Conservation (phyloP, 2,797 vertebrate species). For the Gila robusta region DNA sequence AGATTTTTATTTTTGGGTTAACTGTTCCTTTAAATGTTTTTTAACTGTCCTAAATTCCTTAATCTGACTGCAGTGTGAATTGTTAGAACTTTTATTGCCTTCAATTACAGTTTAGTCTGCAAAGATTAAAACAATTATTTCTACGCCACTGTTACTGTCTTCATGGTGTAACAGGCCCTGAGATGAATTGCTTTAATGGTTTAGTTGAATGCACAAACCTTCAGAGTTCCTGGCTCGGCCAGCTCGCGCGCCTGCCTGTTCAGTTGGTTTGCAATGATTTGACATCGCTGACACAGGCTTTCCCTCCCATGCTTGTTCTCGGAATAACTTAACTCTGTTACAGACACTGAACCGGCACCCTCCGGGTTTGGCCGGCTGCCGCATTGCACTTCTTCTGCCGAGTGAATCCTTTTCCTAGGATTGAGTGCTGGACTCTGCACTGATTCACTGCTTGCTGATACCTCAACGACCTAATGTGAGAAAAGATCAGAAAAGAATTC, state of each 20-base stretch:
- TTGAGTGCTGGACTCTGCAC: constrained; percentile 72
- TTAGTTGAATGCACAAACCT: constrained; percentile 69
- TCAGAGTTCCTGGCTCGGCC: constrained; percentile 73
- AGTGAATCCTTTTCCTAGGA: constrained; percentile 81
- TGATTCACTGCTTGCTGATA: constrained; percentile 70
- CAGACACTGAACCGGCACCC: constrained; percentile 81
- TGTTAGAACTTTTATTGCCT: neutral
- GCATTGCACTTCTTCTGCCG: constrained; percentile 76
- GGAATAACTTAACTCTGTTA: constrained; percentile 71
- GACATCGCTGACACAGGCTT: constrained; percentile 86
- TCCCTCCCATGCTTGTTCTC: constrained; percentile 69
- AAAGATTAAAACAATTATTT: neutral
- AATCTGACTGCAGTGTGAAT: neutral
- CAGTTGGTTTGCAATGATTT: constrained; percentile 85
- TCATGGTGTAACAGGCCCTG: constrained; percentile 6
- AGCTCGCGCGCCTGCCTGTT: constrained; percentile 85
- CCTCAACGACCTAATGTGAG: constrained; percentile 76
- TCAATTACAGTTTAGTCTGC: neutral
- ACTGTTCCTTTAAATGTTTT: neutral
- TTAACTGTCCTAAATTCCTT: neutral
- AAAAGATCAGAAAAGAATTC: constrained; percentile 16
- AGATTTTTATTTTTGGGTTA: neutral
- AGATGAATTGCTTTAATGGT: constrained; percentile 46
- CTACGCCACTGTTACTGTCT: constrained; percentile 14
- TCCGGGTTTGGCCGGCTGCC: constrained; percentile 86